Conservation (phyloP, 1,140 invertebrate species). For the Melitaea cinxia region DNA sequence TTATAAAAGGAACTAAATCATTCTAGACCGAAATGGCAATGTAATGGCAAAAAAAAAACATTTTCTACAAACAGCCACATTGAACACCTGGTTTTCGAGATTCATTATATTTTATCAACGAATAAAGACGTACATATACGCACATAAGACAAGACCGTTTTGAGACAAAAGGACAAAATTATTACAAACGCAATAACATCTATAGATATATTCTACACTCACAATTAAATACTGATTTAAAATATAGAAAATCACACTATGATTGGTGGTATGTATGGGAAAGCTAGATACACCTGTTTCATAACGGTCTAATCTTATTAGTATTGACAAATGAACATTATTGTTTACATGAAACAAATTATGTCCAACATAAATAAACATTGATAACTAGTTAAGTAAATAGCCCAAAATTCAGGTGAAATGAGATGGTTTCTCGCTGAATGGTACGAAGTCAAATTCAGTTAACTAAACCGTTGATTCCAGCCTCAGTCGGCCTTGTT, state of each 20-base stretch:
- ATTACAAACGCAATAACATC: constrained; percentile 5
- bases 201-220: constrained; percentile 16
- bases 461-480: constrained; percentile 40
- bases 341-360: constrained; percentile 31
- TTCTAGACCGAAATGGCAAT: constrained; percentile 80
- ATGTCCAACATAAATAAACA: constrained; percentile 44
- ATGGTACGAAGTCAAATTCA: constrained; percentile 28
- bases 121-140: constrained; percentile 19
- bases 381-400: constrained; percentile 51
- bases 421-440: constrained; percentile 23
- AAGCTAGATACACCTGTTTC: constrained; percentile 14
- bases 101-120: constrained; percentile 38
- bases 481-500: constrained; percentile 38
- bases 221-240: constrained; percentile 22
- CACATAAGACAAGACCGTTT: constrained; percentile 22
- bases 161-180: constrained; percentile 23
- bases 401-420: constrained; percentile 41
- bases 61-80: constrained; percentile 71
- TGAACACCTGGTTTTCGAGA: constrained; percentile 56
- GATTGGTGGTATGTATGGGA: too few species aligned
- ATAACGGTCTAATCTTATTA: constrained; percentile 18
- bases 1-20: constrained; percentile 76
- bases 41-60: constrained; percentile 77
- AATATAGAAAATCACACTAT: constrained; percentile 4
- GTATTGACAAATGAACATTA: background rate